Evolutionary conservation across 2,888 invertebrate species (phyloP).

Genomic region (Homarus gammarus): DNA sequence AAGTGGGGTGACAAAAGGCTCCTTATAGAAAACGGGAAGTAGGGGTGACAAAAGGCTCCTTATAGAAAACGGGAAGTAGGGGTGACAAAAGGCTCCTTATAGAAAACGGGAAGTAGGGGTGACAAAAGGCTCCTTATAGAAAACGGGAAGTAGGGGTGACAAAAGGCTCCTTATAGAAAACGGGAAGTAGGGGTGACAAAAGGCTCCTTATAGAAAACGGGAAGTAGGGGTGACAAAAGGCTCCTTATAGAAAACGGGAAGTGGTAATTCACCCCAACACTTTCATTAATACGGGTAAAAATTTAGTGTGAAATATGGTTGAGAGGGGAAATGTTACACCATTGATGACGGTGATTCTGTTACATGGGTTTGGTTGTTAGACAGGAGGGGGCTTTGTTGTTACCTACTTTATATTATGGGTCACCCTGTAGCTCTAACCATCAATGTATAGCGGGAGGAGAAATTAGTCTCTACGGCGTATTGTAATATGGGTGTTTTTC

Average conservation of each 20-base stretch:
- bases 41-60: no score
- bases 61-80: no score
- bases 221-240: background rate
- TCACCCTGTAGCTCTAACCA: constrained; percentile 5
- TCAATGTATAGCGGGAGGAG: background rate
- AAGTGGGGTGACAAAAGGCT: no score
- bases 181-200: no score
- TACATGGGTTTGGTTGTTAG: constrained; percentile 43
- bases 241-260: constrained; percentile 12
- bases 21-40: no score
- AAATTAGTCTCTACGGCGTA: background rate
- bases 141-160: no score
- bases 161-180: no score
- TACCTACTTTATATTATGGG: constrained; percentile 50
- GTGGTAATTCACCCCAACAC: constrained; percentile 31
- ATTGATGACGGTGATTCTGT: constrained; percentile 43
- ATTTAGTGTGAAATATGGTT: constrained; percentile 68
- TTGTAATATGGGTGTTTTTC: background rate
- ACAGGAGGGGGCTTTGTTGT: constrained; percentile 37
- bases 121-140: no score
- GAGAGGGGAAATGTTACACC: constrained; percentile 58
- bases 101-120: no score
- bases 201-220: no score
- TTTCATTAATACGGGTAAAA: constrained; percentile 49
- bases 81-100: no score